Percentiles rank a stretch among this genome's conserved stretches.
Conservation (phyloP, 2,888 invertebrate genomes). For the Ennomos fuscantarius region DNA sequence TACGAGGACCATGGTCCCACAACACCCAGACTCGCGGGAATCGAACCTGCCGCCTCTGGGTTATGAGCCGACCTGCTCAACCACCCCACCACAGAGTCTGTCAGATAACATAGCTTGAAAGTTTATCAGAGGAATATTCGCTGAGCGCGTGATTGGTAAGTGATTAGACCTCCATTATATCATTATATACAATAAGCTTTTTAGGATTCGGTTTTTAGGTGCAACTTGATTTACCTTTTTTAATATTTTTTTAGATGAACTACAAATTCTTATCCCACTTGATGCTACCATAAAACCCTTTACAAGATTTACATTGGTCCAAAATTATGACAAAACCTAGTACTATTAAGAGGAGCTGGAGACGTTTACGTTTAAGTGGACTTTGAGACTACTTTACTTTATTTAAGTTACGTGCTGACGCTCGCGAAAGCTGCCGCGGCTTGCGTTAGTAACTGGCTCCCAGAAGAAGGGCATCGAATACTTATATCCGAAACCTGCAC, state of each 20-base stretch:
- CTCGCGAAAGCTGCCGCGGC: too few species aligned
- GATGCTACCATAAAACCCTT: constrained; percentile 4
- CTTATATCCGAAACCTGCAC: too few species aligned
- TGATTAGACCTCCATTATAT: constrained; percentile 6
- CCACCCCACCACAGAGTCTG: too few species aligned
- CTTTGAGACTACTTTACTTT: too few species aligned
- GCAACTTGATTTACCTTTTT: not conserved
- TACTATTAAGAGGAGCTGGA: not conserved
- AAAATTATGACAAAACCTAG: not conserved
- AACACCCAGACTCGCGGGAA: too few species aligned
- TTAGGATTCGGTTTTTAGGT: not conserved
- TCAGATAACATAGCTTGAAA: constrained; percentile 14
- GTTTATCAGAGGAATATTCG: constrained; percentile 13
- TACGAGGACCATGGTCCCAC: too few species aligned
- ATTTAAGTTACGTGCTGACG: too few species aligned
- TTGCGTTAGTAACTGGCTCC: too few species aligned
- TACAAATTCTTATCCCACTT: not conserved
- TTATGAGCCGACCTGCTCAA: too few species aligned
- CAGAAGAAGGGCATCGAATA: too few species aligned
- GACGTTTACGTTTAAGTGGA: too few species aligned
- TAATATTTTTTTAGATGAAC: constrained; percentile 5
- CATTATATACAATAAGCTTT: not conserved
- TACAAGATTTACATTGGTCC: constrained; percentile 7
- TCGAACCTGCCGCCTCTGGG: too few species aligned
- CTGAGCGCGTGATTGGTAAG: constrained; percentile 18